Percentiles rank a stretch among this genome's conserved stretches.
phyloP scores from a whole-genome alignment of 2,113 vertebrate species.

The Ptilonorhynchus violaceus region DNA sequence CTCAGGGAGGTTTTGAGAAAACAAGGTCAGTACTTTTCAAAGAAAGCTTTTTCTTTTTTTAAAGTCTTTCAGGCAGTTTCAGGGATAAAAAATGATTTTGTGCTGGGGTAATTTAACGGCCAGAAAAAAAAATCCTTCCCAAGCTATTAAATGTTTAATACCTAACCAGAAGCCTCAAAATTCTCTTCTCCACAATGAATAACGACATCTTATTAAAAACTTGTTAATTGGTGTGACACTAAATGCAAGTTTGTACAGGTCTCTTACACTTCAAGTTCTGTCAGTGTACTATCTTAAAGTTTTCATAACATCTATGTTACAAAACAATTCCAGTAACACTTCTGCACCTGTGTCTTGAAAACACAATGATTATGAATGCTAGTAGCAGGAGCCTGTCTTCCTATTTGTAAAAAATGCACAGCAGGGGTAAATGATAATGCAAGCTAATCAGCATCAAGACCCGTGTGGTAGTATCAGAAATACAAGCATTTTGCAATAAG shows the following conservation, averaged over 20 bases:
- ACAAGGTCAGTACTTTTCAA: background rate
- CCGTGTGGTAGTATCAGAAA: background rate
- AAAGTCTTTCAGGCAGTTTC: background rate
- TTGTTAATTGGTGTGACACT: background rate
- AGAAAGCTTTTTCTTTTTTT: background rate
- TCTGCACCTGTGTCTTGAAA: background rate
- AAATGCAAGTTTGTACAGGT: background rate
- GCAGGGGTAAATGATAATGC: background rate
- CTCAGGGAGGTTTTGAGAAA: background rate
- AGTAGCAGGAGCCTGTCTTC: background rate
- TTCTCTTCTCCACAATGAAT: background rate
- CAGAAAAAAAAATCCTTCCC: background rate
- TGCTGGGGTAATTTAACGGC: background rate
- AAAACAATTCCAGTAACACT: background rate
- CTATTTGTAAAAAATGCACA: background rate
- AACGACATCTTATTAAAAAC: background rate
- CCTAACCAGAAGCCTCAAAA: background rate
- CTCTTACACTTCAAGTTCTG: background rate
- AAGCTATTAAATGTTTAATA: background rate
- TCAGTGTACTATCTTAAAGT: background rate
- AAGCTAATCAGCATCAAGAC: background rate
- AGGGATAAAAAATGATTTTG: background rate
- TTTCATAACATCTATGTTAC: background rate
- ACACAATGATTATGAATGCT: background rate
- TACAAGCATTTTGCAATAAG: background rate